These are phyloP conservation scores for Druon quercuslanigerum DNA, from an alignment of 1,140 invertebrate species.

Conservation along the genomic window DNA sequence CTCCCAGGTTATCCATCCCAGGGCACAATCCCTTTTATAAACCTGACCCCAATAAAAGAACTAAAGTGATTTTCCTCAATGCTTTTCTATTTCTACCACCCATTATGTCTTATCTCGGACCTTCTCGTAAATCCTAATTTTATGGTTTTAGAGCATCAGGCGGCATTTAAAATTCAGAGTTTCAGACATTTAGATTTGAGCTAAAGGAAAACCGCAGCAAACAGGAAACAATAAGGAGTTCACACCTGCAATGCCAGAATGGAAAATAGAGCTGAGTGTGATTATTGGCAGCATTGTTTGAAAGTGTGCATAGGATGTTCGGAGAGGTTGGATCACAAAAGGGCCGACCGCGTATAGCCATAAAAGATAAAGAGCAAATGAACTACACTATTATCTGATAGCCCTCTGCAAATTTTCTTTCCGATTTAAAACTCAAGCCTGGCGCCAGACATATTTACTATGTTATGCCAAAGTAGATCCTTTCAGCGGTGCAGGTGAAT, in stretches of 20 bases:
- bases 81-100: conserved; percentile 3
- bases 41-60: conserved; percentile 2
- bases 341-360: no score
- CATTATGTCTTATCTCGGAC: conserved; percentile 11
- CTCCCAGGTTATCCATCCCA: no score
- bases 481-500: no score
- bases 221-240: conserved; percentile 12
- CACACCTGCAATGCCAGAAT: not conserved
- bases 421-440: no score
- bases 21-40: not conserved
- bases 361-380: no score
- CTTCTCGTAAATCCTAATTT: conserved; percentile 5
- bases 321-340: not conserved
- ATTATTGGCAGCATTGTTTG: not conserved
- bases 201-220: not conserved
- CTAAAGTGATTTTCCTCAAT: not conserved
- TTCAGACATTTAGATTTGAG: not conserved
- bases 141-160: not conserved
- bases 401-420: no score
- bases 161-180: not conserved
- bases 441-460: no score
- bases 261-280: not conserved
- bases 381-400: no score
- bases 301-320: not conserved
- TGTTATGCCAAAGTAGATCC: no score